Evolutionary conservation across 2,113 vertebrate species (phyloP).

Genomic region (Oryzias celebensis): DNA sequence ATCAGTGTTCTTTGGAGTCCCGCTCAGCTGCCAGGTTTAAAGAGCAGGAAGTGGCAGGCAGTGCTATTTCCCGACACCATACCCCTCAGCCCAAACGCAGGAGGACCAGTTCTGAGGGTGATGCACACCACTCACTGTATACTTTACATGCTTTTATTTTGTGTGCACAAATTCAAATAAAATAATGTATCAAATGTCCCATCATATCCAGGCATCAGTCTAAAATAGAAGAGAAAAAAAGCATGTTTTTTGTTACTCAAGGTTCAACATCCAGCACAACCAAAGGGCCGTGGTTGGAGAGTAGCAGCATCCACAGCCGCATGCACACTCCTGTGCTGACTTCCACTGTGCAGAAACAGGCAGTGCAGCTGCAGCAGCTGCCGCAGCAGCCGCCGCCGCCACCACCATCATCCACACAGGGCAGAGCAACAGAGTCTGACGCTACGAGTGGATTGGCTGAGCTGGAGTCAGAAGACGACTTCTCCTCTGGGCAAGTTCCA

Average conservation of each 20-base stretch:
- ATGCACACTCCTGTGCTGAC: constrained; percentile 66
- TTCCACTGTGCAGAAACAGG: constrained; percentile 73
- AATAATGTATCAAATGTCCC: no score
- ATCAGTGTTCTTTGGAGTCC: constrained; percentile 72
- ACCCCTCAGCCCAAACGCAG: constrained; percentile 59
- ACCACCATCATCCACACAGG: background rate
- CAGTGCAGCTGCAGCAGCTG: background rate
- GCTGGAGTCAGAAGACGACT: constrained; percentile 64
- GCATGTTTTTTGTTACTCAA: constrained; percentile 10
- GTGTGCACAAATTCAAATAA: background rate
- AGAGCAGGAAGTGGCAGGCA: constrained; percentile 5
- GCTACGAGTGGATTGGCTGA: constrained; percentile 26
- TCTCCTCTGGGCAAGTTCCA: constrained; percentile 60
- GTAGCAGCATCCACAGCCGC: constrained; percentile 43
- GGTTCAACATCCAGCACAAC: constrained; percentile 39
- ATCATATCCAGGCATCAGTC: no score
- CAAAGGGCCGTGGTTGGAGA: constrained; percentile 50
- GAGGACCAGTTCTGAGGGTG: constrained; percentile 44
- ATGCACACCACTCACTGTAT: background rate
- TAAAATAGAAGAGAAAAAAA: no score
- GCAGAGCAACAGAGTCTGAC: constrained; percentile 3
- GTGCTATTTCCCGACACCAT: background rate
- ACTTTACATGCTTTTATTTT: background rate
- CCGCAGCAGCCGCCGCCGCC: background rate
- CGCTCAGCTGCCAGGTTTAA: constrained; percentile 24